Conservation (phyloP, 2,888 invertebrate species). For the Ramazzottius varieornatus region DNA sequence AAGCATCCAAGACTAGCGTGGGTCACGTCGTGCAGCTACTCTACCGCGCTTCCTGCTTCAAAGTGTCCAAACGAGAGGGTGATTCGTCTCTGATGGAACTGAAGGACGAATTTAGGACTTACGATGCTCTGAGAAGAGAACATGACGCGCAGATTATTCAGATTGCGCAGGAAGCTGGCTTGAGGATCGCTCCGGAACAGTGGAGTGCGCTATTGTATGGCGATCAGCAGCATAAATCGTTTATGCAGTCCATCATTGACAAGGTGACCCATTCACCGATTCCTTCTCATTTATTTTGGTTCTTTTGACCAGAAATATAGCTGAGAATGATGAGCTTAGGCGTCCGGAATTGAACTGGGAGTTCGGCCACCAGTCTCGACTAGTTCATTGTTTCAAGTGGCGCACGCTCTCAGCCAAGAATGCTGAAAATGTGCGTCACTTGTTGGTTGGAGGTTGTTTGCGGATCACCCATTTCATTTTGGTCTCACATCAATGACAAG, state of each 20-base stretch:
- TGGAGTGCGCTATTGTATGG: slow-evolving; percentile 92
- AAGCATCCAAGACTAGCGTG: slow-evolving; percentile 92
- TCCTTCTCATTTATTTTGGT: no score
- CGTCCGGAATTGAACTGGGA: no score
- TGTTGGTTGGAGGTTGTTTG: no score
- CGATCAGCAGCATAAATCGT: slow-evolving; percentile 74
- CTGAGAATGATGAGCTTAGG: no score
- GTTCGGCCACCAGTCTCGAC: no score
- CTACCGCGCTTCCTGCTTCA: slow-evolving; percentile 91
- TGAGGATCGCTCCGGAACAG: slow-evolving; percentile 87
- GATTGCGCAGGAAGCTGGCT: slow-evolving; percentile 84
- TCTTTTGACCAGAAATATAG: no score
- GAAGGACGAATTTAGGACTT: slow-evolving; percentile 57
- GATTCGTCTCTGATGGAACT: slow-evolving; percentile 85
- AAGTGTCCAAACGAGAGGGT: slow-evolving; percentile 80
- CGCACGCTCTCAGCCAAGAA: no score
- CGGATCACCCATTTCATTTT: no score
- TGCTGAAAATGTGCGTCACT: no score
- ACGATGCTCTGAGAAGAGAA: slow-evolving; percentile 68
- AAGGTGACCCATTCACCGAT: slow-evolving; percentile 18
- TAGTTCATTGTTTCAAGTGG: no score
- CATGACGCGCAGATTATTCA: slow-evolving; percentile 96
- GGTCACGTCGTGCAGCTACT: slow-evolving; percentile 93
- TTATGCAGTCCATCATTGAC: slow-evolving; percentile 55
- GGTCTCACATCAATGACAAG: no score